Evolutionary conservation across 2,113 vertebrate genomes (phyloP), one percentile per base, ranked within the genome.

Genomic region (Poeciliopsis prolifica): DNA sequence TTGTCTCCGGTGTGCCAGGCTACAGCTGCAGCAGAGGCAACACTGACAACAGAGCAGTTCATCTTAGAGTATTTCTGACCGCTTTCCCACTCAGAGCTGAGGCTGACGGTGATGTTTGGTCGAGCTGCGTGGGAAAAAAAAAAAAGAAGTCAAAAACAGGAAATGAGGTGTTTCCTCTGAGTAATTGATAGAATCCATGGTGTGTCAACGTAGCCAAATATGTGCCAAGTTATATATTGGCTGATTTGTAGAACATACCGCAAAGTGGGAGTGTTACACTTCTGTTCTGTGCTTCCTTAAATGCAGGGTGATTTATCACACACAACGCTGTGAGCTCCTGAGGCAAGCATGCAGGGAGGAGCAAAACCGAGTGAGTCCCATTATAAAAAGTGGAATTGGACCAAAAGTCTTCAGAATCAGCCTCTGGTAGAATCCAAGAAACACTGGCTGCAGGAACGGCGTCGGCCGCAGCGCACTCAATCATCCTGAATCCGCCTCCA

Each of bases 391-490:
- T 85, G 76, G 81, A 75, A 79, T 88, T 88, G 74, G 83, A 90
- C 82, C 78, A 78, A 68, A 73, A 70, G 66, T 66, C 86, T 70
- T 60, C 74, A 65, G 89, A 87, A 79, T 90, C 77, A 70, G 87
- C 87, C 80, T 86, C 77, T 14, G 90, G 88, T 68, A 90, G 87
- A 63, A 88, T 70, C 92, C 93, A 95, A 78, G 92, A 93, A 77
- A 94, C 42, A 64, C 85, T 92, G 76, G 93, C 91, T 44, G 82
- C 88, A 48, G 92, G 92, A 77, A 83, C 67, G 28, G 85, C 91
- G 70, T 86, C 85, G 13, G 72, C 81, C 61, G 92, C 93, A 44
- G 77, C 86, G 79, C 92, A 95, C 87, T 92, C 86, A 62, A 94
- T 82, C 89, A 84, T 72, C 60, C 82, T 61, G 69, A 44, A 54